Base-by-base conservation (phyloP, 2,797 vertebrate species). In the Hydrocynus forskahlii region DNA sequence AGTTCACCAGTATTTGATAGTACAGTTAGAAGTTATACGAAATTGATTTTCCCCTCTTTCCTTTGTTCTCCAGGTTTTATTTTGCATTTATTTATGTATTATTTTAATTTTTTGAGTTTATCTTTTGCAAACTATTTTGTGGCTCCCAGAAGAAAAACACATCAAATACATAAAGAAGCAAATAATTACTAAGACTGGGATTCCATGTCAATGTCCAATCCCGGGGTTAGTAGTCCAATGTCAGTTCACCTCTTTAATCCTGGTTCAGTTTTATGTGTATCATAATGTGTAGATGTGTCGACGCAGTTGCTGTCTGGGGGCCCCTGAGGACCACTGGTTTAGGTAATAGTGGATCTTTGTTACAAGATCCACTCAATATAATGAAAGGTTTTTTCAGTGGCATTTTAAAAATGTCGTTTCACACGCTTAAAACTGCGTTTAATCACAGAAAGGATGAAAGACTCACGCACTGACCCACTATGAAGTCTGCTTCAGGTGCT, bases 401-500 rank as follows among this genome's bases (percentile, higher is more conserved):
- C 67, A 52, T 17, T n/a, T 21, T 50, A 40, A 54, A 29, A 43
- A 12, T 6, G 8, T 17, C 9, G 1, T 76, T 54, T 55, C 2
- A 17, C 12, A 71, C 21, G 19, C 54, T 23, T 38, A 17, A 66
- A 50, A 12, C 19, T 29, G 23, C 67, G 43, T 10, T 23, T 25
- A 78, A 40, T 74, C n/a, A 74, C 8, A 60, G 23, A 74, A 60
- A 14, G 5, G 19, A 60, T n/a, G 7, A 14, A 66, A 52, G 43
- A 77, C 38, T 10, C 52, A 8, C 1, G 14, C 50, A 84, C 86
- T 86, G 78, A 94, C 94, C 93, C 90, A 86, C 89, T 90, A 94
- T 90, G 88, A 94, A 93, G 91, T 95, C 93, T 0, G 91, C 87
- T 83, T 93, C 92, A 0, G 92, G 91, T 3, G 88, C 91, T 84